These are phyloP conservation scores for Cotesia typhae DNA, from an alignment of 1,140 invertebrate species.

Conservation along the genomic window DNA sequence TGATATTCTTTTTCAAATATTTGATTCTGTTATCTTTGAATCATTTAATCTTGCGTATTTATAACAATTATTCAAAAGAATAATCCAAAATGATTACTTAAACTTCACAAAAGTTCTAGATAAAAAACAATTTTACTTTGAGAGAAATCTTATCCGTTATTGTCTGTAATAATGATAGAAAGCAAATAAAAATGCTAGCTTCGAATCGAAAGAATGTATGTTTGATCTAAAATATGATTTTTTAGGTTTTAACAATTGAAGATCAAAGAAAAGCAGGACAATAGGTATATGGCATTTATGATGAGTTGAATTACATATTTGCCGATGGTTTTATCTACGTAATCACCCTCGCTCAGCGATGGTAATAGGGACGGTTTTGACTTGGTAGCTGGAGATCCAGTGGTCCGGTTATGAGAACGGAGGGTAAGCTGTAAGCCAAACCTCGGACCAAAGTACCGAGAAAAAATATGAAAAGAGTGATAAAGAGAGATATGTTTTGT, in stretches of 20 bases:
- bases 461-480: constrained; percentile 19
- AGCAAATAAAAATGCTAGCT: not conserved
- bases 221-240: not conserved
- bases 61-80: too few relatives aligned
- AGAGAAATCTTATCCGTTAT: too few relatives aligned
- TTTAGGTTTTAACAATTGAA: constrained; percentile 20
- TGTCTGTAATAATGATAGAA: not conserved
- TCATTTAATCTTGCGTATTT: too few relatives aligned
- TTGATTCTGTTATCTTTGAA: too few relatives aligned
- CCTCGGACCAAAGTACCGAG: constrained; percentile 14
- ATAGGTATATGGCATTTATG: constrained; percentile 39
- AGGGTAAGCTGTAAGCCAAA: constrained; percentile 9
- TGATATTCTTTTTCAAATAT: too few relatives aligned
- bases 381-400: constrained; percentile 15
- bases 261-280: constrained; percentile 32
- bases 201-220: not conserved
- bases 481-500: constrained; percentile 34
- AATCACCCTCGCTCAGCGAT: constrained; percentile 47
- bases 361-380: constrained; percentile 38
- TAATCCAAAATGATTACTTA: too few relatives aligned
- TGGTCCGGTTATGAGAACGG: constrained; percentile 46
- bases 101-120: too few relatives aligned
- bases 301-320: constrained; percentile 48
- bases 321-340: constrained; percentile 47
- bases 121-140: too few relatives aligned